These are phyloP conservation scores for Tauraco hartlaubi DNA, from an alignment of 2,797 vertebrate species.

Conservation along the genomic window DNA sequence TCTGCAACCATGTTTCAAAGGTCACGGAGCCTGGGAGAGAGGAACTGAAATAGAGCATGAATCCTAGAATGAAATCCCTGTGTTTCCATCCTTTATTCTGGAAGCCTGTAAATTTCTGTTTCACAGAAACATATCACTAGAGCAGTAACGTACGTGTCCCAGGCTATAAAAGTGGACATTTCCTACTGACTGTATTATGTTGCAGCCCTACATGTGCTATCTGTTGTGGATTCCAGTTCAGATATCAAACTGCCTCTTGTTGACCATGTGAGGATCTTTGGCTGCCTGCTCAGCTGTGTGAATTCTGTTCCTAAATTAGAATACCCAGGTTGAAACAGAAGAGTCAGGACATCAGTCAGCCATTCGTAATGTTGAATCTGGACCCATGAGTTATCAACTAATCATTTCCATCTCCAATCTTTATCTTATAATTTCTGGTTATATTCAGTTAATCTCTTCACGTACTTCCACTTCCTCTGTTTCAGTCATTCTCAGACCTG, in stretches of 20 bases:
- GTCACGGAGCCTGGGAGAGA: not conserved
- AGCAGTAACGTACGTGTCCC: not conserved
- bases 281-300: not conserved
- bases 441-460: not conserved
- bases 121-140: not conserved
- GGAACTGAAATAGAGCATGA: not conserved
- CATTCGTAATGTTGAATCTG: not conserved
- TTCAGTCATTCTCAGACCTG: not conserved
- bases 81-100: not conserved
- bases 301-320: not conserved
- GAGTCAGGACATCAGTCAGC: not conserved
- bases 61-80: not conserved
- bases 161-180: not conserved
- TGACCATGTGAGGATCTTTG: not conserved
- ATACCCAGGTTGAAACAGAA: not conserved
- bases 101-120: not conserved
- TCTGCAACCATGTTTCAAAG: not conserved
- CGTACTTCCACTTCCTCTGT: not conserved
- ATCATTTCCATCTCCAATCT: not conserved
- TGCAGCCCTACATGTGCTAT: not conserved
- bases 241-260: not conserved
- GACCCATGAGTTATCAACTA: not conserved
- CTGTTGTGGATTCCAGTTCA: not conserved
- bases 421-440: not conserved
- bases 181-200: not conserved